phyloP scores from a whole-genome alignment of 2,797 vertebrate species.

The Artibeus lituratus region DNA sequence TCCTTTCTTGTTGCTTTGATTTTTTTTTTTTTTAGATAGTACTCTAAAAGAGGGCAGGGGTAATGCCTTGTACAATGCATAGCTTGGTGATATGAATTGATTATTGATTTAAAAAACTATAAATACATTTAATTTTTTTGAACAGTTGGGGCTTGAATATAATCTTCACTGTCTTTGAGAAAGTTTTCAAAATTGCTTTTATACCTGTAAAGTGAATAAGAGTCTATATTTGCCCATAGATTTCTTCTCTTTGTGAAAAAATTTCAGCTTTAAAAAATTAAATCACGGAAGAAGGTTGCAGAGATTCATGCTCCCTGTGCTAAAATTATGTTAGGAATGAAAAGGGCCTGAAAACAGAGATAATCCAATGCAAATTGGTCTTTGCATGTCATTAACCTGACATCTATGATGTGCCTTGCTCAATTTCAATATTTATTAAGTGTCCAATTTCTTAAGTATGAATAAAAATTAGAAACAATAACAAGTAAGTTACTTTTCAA shows the following conservation, averaged over 20 bases:
- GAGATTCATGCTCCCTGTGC: constrained; percentile 24
- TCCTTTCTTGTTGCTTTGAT: background rate
- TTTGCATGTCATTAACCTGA: constrained; percentile 55
- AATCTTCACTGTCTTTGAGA: background rate
- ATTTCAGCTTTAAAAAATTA: constrained; percentile 57
- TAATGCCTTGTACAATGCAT: background rate
- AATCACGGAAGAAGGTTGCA: constrained; percentile 19
- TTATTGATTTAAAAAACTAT: background rate
- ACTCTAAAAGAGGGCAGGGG: background rate
- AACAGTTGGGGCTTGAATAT: background rate
- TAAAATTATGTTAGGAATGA: constrained; percentile 61
- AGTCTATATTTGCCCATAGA: constrained; percentile 4
- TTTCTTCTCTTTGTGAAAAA: constrained; percentile 40
- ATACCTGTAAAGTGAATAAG: background rate
- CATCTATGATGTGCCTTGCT: constrained; percentile 43
- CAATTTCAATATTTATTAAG: constrained; percentile 70
- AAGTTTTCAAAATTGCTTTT: constrained; percentile 17
- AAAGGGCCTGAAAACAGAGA: constrained; percentile 64
- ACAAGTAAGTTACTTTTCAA: constrained; percentile 73
- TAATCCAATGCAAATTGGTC: constrained; percentile 60
- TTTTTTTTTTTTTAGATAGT: constrained; percentile 11
- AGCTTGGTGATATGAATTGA: background rate
- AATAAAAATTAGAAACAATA: constrained; percentile 75
- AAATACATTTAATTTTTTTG: background rate
- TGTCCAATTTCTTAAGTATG: constrained; percentile 65